A percentile compares a stretch with the other conserved stretches of the same genome.
phyloP scores from a whole-genome alignment of 2,797 vertebrate species.

The Fistularia tabacaria region DNA sequence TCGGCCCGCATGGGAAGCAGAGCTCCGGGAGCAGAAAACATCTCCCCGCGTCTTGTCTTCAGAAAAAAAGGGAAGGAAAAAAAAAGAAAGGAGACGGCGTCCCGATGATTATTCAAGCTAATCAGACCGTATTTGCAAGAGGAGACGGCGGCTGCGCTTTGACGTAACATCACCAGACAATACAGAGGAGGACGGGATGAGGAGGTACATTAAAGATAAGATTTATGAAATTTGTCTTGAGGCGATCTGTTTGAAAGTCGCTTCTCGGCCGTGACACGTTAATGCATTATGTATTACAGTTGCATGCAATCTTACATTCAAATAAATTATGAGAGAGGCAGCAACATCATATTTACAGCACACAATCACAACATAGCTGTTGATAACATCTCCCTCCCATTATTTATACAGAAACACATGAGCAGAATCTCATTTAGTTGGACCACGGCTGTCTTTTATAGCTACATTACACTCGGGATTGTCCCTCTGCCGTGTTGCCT shows the following conservation, averaged over 20 bases:
- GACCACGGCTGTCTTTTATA: constrained; percentile 2
- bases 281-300: constrained; percentile 25
- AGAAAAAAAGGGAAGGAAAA: constrained; percentile 9
- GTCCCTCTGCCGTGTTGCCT: constrained; percentile 5
- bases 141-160: constrained; percentile 14
- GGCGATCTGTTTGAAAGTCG: constrained; percentile 17
- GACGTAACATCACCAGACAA: constrained; percentile 8
- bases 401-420: constrained; percentile 17
- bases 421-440: constrained; percentile 19
- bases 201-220: constrained; percentile 8
- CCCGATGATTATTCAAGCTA: constrained; percentile 32
- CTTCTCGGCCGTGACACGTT: constrained; percentile 4
- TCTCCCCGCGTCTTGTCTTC: constrained; percentile 1
- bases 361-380: constrained; percentile 6
- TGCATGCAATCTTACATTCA: constrained; percentile 27
- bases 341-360: constrained; percentile 1
- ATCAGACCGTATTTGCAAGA: constrained; percentile 15
- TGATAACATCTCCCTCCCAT: constrained; percentile 8
- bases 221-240: constrained; percentile 11
- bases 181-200: constrained; percentile 9
- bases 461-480: background rate
- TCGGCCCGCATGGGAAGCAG: background rate
- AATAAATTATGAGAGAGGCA: constrained; percentile 30
- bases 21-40: constrained; percentile 8
- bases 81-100: constrained; percentile 12